Evolutionary conservation across 2,888 invertebrate species (phyloP).

Genomic region (Lacanobia oleracea): DNA sequence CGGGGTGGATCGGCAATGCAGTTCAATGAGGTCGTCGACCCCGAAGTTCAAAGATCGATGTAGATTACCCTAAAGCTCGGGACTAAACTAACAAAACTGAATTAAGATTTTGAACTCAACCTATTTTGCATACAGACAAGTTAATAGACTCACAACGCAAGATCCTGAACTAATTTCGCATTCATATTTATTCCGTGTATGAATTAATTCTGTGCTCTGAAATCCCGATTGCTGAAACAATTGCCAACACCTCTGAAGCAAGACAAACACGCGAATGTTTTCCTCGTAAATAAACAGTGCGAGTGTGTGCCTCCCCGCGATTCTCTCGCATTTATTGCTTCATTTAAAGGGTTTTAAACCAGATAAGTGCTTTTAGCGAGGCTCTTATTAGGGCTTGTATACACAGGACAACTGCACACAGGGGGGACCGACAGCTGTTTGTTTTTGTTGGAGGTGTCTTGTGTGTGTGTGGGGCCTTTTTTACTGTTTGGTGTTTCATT

Average conservation of each 20-base stretch:
- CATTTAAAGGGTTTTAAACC: slow-evolving; percentile 85
- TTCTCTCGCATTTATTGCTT: slow-evolving; percentile 82
- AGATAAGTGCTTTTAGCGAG: slow-evolving; percentile 81
- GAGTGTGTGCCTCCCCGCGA: slow-evolving; percentile 66
- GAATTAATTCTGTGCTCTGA: slow-evolving; percentile 56
- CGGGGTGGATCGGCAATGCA: slow-evolving; percentile 2
- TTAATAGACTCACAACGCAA: slow-evolving; percentile 23
- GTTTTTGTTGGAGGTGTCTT: slow-evolving; percentile 55
- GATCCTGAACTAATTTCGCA: slow-evolving; percentile 42
- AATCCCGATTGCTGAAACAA: slow-evolving; percentile 59
- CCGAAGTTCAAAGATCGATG: slow-evolving; percentile 27
- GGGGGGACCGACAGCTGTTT: slow-evolving; percentile 59
- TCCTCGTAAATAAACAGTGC: slow-evolving; percentile 67
- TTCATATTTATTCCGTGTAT: slow-evolving; percentile 59
- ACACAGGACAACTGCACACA: slow-evolving; percentile 68
- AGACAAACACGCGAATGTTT: slow-evolving; percentile 55
- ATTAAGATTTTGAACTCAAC: slow-evolving; percentile 31
- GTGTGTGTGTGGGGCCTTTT: slow-evolving; percentile 48
- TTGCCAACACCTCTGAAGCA: slow-evolving; percentile 54
- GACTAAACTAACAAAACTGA: slow-evolving; percentile 13
- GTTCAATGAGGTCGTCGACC: slow-evolving; percentile 38
- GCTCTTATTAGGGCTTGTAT: slow-evolving; percentile 78
- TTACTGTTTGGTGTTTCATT: slow-evolving; percentile 35
- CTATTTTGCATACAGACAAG: slow-evolving; percentile 26
- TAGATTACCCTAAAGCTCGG: slow-evolving; percentile 1